phyloP scores from a whole-genome alignment of 2,888 invertebrate genomes.

The Cataglyphis cursor region DNA sequence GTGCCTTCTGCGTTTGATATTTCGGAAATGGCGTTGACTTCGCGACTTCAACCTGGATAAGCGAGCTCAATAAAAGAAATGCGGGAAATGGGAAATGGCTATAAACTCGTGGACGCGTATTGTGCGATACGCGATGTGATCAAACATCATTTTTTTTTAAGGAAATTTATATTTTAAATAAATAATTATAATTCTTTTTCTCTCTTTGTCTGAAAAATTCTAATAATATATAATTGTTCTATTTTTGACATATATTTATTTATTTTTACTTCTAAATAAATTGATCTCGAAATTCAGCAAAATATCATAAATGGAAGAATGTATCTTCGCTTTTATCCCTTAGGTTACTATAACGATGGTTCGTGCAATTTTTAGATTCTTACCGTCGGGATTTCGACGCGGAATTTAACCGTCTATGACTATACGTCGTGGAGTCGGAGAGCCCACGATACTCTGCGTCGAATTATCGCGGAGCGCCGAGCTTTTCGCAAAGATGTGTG shows the following conservation, averaged over 20 bases:
- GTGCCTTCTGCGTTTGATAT: constrained; percentile 44
- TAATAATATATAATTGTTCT: neutral
- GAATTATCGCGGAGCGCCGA: constrained; percentile 38
- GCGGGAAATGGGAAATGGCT: neutral
- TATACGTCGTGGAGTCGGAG: neutral
- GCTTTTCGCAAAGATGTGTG: constrained; percentile 47
- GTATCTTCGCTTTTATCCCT: neutral
- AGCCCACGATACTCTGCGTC: neutral
- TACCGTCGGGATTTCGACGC: constrained; percentile 22
- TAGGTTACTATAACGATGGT: constrained; percentile 8
- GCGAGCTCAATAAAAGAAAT: neutral
- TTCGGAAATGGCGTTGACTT: constrained; percentile 43
- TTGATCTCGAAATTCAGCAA: neutral
- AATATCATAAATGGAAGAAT: neutral
- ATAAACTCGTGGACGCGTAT: neutral
- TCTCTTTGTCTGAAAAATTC: neutral
- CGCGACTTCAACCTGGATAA: neutral
- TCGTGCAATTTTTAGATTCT: neutral
- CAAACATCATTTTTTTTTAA: neutral
- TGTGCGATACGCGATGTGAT: neutral
- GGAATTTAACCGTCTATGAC: constrained; percentile 24
- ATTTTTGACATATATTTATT: neutral
- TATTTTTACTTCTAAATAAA: neutral
- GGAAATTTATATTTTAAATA: neutral
- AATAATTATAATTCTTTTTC: neutral